These are phyloP conservation scores for Mormyrops boulengeri DNA, from an alignment of 2,797 vertebrate genomes.

Conservation along the genomic window DNA sequence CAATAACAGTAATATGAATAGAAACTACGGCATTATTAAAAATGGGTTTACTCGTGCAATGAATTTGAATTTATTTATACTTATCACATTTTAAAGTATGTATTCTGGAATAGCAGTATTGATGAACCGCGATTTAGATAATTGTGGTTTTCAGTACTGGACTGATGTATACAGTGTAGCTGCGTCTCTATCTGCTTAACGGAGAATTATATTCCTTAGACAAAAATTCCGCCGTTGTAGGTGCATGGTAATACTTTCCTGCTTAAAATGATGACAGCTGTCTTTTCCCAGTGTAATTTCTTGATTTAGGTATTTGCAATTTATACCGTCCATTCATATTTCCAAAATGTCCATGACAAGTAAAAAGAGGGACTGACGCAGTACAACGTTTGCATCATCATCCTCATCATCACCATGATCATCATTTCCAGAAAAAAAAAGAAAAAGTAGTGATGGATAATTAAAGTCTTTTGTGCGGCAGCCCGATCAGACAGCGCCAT, in stretches of 20 bases:
- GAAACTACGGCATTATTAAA: not conserved
- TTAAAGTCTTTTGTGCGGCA: conserved; percentile 2
- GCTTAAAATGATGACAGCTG: not conserved
- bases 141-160: not conserved
- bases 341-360: not conserved
- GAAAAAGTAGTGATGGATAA: not conserved
- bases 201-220: not conserved
- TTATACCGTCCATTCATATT: not conserved
- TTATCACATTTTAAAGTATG: not conserved
- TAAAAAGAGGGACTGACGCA: conserved; percentile 20
- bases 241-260: too few species aligned
- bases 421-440: not conserved
- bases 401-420: not conserved
- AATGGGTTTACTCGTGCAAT: not conserved
- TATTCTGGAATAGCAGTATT: not conserved
- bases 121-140: not conserved
- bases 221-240: not conserved
- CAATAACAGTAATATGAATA: not conserved
- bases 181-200: not conserved
- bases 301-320: not conserved
- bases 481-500: not conserved
- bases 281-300: not conserved
- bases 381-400: conserved; percentile 8
- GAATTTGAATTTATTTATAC: not conserved
- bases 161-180: not conserved